Evolutionary conservation across 2,888 invertebrate species (phyloP).

Genomic region (Entomobrya multifasciata): DNA sequence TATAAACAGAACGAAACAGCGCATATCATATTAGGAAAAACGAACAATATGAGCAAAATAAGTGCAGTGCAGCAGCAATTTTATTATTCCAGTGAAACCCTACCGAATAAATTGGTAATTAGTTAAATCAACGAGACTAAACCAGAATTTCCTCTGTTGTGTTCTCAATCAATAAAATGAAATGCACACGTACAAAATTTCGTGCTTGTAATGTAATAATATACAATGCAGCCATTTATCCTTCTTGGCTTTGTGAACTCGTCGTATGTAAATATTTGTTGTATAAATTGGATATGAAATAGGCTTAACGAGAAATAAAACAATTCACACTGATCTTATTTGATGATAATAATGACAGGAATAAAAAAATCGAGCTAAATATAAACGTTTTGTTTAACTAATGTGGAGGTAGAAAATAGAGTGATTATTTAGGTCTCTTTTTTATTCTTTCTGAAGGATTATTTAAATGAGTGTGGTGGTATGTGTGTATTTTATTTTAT

Average conservation of each 20-base stretch:
- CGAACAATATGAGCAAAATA: slow-evolving; percentile 31
- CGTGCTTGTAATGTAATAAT: too few species aligned
- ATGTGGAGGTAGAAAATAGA: background rate
- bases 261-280: slow-evolving; percentile 52
- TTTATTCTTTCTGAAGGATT: slow-evolving; percentile 60
- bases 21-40: background rate
- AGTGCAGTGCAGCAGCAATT: background rate
- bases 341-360: background rate
- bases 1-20: background rate
- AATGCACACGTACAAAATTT: background rate
- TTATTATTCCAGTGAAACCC: background rate
- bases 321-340: slow-evolving; percentile 19
- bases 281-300: slow-evolving; percentile 42
- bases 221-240: too few species aligned
- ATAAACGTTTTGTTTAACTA: too few species aligned
- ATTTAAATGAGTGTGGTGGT: slow-evolving; percentile 54
- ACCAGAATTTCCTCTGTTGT: background rate
- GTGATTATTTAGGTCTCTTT: slow-evolving; percentile 63
- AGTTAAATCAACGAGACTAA: slow-evolving; percentile 13
- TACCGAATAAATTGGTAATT: slow-evolving; percentile 6
- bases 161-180: background rate
- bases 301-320: slow-evolving; percentile 41
- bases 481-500: background rate
- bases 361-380: too few species aligned
- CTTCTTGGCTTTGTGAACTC: background rate